phyloP scores from a whole-genome alignment of 37 sponge, comb jelly and placozoan genomes.

The Diacarnus erythraeanus region DNA sequence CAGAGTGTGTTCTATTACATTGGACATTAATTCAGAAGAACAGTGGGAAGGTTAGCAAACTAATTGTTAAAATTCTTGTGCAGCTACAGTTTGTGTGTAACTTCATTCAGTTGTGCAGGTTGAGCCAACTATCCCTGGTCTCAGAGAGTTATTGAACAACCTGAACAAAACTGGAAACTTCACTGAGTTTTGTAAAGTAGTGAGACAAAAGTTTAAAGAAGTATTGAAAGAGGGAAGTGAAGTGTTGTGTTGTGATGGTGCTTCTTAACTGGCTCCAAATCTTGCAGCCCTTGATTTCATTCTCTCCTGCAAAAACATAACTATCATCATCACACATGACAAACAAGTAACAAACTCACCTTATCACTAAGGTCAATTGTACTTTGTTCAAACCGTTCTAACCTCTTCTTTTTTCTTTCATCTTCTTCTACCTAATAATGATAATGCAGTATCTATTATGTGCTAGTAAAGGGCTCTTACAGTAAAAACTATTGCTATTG shows the following conservation, averaged over 20 bases:
- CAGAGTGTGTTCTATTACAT: constrained; percentile 10
- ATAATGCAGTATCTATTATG: not conserved
- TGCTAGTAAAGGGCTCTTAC: too few species aligned
- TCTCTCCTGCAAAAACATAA: constrained; percentile 29
- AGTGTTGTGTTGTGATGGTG: not conserved
- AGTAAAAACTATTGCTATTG: too few species aligned
- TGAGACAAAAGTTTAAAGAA: constrained; percentile 28
- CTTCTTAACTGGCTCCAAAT: constrained; percentile 36
- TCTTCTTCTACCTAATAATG: constrained; percentile 30
- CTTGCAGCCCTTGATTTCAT: constrained; percentile 26
- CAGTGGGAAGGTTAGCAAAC: constrained; percentile 13
- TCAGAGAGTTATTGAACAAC: constrained; percentile 12
- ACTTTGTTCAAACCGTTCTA: constrained; percentile 42
- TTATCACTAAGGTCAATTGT: constrained; percentile 17
- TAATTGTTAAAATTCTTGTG: too few species aligned
- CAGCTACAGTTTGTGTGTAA: not conserved
- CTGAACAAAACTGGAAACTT: constrained; percentile 30
- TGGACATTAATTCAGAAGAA: constrained; percentile 23
- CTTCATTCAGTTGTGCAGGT: constrained; percentile 22
- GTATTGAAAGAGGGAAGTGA: not conserved
- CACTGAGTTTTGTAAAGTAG: constrained; percentile 13
- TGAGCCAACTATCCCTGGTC: constrained; percentile 25
- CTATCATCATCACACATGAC: not conserved
- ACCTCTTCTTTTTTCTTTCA: constrained; percentile 53
- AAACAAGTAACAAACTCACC: constrained; percentile 16